These are phyloP conservation scores for Calyptomena viridis DNA, from an alignment of 2,113 vertebrate genomes.

Conservation along the genomic window DNA sequence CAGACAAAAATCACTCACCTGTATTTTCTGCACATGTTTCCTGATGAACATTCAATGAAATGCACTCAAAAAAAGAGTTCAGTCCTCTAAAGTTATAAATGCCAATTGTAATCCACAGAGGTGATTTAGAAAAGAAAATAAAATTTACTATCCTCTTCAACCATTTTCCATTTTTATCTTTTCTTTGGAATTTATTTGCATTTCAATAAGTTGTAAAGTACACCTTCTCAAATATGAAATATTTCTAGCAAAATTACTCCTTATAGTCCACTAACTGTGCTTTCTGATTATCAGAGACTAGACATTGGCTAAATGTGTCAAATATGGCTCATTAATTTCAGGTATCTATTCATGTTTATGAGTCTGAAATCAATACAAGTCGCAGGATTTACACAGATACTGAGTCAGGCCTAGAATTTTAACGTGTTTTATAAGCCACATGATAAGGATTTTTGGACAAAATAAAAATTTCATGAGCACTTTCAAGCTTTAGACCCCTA, in stretches of 20 bases:
- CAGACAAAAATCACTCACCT: background rate
- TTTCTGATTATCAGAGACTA: background rate
- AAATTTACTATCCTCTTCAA: background rate
- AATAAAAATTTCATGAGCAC: conserved; percentile 19
- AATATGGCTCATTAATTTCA: conserved; percentile 34
- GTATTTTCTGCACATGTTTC: background rate
- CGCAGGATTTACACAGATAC: background rate
- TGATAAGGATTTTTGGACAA: background rate
- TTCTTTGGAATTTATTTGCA: conserved; percentile 38
- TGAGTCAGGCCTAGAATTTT: background rate
- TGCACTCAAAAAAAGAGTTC: background rate
- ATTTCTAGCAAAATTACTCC: background rate
- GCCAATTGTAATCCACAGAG: background rate
- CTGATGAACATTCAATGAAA: background rate
- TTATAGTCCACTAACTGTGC: background rate
- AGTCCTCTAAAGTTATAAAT: background rate
- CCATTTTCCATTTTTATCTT: conserved; percentile 14
- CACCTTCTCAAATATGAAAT: background rate
- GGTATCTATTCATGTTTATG: conserved; percentile 21
- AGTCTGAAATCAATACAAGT: conserved; percentile 17
- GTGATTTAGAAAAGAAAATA: conserved; percentile 52
- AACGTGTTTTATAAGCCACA: background rate
- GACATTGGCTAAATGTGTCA: background rate
- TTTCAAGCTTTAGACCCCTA: background rate
- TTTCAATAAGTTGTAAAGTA: conserved; percentile 18